Evolutionary conservation across 2,113 vertebrate species (phyloP).

Genomic region (Candoia aspera): DNA sequence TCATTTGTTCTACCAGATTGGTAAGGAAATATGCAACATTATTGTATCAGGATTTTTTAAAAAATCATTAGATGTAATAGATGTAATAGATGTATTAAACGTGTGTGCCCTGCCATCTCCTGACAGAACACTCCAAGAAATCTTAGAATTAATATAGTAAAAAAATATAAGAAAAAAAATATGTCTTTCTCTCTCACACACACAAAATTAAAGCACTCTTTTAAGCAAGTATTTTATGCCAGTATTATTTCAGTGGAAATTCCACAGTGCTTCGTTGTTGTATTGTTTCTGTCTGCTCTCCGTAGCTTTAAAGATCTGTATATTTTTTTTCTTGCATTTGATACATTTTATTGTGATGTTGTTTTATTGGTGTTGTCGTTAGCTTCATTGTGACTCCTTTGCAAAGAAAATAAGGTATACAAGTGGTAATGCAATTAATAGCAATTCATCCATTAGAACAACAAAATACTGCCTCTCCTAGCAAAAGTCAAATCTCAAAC

Average conservation of each 20-base stretch:
- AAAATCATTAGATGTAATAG: not conserved
- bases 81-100: not conserved
- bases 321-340: not conserved
- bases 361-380: not conserved
- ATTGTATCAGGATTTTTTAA: not conserved
- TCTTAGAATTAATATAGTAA: not conserved
- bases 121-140: not conserved
- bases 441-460: not conserved
- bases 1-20: not conserved
- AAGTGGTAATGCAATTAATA: not conserved
- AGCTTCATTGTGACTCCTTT: not conserved
- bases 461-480: not conserved
- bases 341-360: not conserved
- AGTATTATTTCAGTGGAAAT: not conserved
- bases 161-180: not conserved
- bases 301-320: not conserved
- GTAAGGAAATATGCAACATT: not conserved
- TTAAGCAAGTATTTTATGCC: not conserved
- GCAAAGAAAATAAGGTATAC: not conserved
- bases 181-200: not conserved
- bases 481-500: not conserved
- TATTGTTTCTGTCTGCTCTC: not conserved
- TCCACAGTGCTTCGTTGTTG: not conserved
- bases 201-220: not conserved
- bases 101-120: not conserved